Base-by-base conservation (phyloP, 2,797 vertebrate species). In the Orestias chungarensis region DNA sequence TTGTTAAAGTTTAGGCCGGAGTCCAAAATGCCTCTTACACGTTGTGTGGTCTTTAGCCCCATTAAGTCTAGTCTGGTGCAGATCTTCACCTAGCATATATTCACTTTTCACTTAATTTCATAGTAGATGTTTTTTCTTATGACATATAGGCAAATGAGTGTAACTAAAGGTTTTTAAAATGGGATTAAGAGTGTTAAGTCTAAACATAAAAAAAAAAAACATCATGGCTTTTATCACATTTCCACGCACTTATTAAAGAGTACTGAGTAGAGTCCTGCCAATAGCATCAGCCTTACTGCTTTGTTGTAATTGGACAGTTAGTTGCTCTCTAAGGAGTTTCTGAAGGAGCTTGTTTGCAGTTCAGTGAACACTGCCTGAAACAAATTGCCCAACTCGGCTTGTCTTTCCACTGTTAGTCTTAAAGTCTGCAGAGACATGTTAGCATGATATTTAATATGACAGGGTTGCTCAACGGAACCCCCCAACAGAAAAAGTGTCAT, bases 391-490 rank as follows among this genome's bases (percentile, higher is more conserved):
- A 75, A 62, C 72, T 52, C 38, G 1, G 27, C 70, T 72, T 43
- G 42, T 76, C 71, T 59, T 67, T 64, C 59, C 57, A 70, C 38
- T 14, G 54, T 42, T 47, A 18, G 11, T 61, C 68, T 49, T 64
- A 17, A 29, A 68, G 71, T 71, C 46, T 55, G 10, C 5, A 1
- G 0, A 76, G 73, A 74, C 73, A 62, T 5, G 46, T 66, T 67
- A 23, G 70, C 35, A 44, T 79, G 59, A 77, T 43, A 71, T 64
- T 52, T 38, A 64, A 66, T 64, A n/a, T 76, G 82, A 82, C 81
- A 78, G 73, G 8, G 43, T 38, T 38, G 35, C 50, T 66, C 44
- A 47, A 42, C 75, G 57, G 65, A 61, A 50, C 11, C 66, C 62
- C 35, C 47, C 55, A 0, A 44, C 54, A 57, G 35, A 74, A 74